Conservation (phyloP, 1,140 invertebrate genomes). For the Drosophila santomea region DNA sequence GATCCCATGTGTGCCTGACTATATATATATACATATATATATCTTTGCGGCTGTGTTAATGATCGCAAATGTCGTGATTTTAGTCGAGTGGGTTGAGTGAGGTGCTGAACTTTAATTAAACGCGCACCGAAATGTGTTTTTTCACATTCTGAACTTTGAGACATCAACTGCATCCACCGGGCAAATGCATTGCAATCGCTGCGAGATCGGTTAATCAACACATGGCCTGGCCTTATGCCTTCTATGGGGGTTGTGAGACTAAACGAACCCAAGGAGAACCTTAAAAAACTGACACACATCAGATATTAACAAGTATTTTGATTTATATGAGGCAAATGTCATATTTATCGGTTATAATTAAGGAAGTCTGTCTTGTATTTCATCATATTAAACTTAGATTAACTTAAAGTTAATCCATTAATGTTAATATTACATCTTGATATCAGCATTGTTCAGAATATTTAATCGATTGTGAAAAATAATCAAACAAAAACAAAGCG, state of each 20-base stretch:
- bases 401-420: no score
- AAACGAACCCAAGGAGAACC: slow-evolving; percentile 18
- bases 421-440: no score
- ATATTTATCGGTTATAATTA: not conserved
- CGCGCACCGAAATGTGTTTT: slow-evolving; percentile 49
- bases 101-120: slow-evolving; percentile 55
- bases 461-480: no score
- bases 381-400: no score
- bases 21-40: not conserved
- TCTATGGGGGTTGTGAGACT: slow-evolving; percentile 8
- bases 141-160: slow-evolving; percentile 52
- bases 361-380: not conserved
- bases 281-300: slow-evolving; percentile 18
- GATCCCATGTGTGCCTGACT: slow-evolving; percentile 27
- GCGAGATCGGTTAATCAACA: slow-evolving; percentile 47
- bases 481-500: no score
- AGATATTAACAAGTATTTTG: not conserved
- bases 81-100: slow-evolving; percentile 50
- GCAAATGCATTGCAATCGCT: slow-evolving; percentile 28
- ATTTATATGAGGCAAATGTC: not conserved
- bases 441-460: no score
- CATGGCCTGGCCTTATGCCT: slow-evolving; percentile 12
- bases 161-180: slow-evolving; percentile 35
- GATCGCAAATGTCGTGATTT: slow-evolving; percentile 54
- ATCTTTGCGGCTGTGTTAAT: slow-evolving; percentile 33